Evolutionary conservation across 2,888 invertebrate genomes (phyloP), one percentile per base, ranked within the genome.

Genomic region (Apotomis betuletana): DNA sequence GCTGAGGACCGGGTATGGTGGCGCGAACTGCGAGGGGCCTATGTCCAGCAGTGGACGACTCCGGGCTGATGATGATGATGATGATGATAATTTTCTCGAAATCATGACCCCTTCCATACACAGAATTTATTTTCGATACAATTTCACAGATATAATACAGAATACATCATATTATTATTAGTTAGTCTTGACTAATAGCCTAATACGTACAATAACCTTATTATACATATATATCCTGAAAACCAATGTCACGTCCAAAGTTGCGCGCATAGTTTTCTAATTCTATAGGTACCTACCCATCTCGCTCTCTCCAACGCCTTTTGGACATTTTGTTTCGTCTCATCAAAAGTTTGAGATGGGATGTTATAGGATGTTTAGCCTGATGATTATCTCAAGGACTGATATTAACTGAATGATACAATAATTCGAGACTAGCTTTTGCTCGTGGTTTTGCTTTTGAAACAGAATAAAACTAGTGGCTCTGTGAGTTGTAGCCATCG

Each of bases 171-270:
- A 1, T 27, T 27, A 27, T 27, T 27, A 27, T 27, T 27, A 27
- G 6, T 0, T 12, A 10, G 3, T 49, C 49, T 49, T 10, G 3
- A 49, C 27, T 2, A 62, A 44, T 55, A 44, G 1, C 54, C 5
- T 15, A 55, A 54, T 64, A 55, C 27, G 12, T 0, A 46, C 64
- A 55, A 55, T 54, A 9, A 27, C 55, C 41, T 55, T 41, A 13
- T 27, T 27, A 27, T 27, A 27, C 27, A 27, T 27, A 27, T 27
- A 27, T 27, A 27, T 52, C 27, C 5, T 9, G n/a, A 65, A 65
- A 65, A 65, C 64, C 64, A 64, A 44, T 64, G 55, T 64, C 55
- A 64, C 64, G 64, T 64, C 12, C 44, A 12, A 55, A 55, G 38
- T 55, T 44, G 41, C 55, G 12, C 64, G 44, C 64, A 64, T 64